Base-by-base conservation (phyloP, 2,797 vertebrate species). In the Phrynocephalus vlangalii region DNA sequence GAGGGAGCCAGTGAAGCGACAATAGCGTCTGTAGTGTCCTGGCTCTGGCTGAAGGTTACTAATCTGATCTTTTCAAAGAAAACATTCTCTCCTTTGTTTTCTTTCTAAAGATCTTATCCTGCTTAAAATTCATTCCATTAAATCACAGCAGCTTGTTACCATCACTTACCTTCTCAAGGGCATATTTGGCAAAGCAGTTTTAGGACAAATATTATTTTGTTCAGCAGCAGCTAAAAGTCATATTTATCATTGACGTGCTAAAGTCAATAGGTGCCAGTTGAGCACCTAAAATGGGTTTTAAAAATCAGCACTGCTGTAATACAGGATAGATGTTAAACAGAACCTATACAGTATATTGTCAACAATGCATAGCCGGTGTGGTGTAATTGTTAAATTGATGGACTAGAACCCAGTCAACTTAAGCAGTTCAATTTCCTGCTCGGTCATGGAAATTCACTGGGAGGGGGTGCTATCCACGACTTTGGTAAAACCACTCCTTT, bases 11-110 rank as follows among this genome's bases (percentile, higher is more conserved):
- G 60, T 83, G 94, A 91, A 91, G 75, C 44, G 92, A 91, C 70
- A 93, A 85, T 91, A 90, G 79, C 81, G 89, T 90, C 87, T 92
- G 72, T 87, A 82, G 30, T 83, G 67, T 82, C 90, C 71, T 91
- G 66, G 72, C 18, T 86, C 81, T 92, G 82, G 48, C 75, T 93
- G 86, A 89, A 91, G 48, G 72, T 83, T 88, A 79, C 3, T 66
- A 93, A 91, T 88, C 68, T 90, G 85, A 78, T 90, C 52, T 92
- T 95, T 92, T 90, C 84, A 92, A 92, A 96, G 89, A 76, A 93
- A 93, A 26, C 52, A 82, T 92, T 87, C 77, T 52, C 77, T 81
- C 60, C 26, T 80, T 88, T 85, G 83, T 88, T 88, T 89, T 87
- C 90, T 91, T 93, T 89, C 89, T 85, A 92, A 91, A 63, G 48